A percentile compares a stretch with the other conserved stretches of the same genome.
These are phyloP conservation scores for Melopsittacus undulatus DNA, from an alignment of 2,797 vertebrate species.

Conservation along the genomic window DNA sequence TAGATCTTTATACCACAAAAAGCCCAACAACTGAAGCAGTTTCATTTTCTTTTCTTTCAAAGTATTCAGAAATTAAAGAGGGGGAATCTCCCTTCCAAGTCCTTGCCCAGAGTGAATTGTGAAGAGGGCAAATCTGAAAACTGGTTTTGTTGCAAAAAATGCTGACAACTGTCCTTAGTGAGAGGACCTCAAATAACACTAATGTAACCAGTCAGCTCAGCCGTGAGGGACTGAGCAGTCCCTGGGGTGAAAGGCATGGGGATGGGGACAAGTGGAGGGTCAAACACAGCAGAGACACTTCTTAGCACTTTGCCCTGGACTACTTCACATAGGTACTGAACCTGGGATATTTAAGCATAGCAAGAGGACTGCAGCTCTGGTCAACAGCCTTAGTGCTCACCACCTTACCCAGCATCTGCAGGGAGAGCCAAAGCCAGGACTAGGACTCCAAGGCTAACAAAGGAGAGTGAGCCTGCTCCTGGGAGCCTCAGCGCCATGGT, in stretches of 20 bases:
- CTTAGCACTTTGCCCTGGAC: neutral
- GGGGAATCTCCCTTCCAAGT: neutral
- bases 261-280: neutral
- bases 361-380: neutral
- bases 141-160: constrained; percentile 6
- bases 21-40: neutral
- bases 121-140: constrained; percentile 24
- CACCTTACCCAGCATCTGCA: constrained; percentile 73
- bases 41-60: neutral
- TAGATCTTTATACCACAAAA: neutral
- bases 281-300: neutral
- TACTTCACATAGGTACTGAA: neutral
- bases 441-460: constrained; percentile 55
- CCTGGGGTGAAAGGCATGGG: neutral
- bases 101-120: neutral
- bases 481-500: constrained; percentile 57
- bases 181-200: neutral
- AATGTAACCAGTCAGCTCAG: neutral
- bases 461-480: neutral
- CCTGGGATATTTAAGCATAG: neutral
- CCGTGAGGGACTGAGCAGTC: neutral
- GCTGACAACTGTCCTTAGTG: neutral
- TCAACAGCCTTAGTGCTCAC: constrained; percentile 34
- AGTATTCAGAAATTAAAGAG: neutral
- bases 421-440: constrained; percentile 60